Evolutionary conservation across 2,113 vertebrate genomes (phyloP), one percentile per base, ranked within the genome.

Genomic region (Taurulus bubalis): DNA sequence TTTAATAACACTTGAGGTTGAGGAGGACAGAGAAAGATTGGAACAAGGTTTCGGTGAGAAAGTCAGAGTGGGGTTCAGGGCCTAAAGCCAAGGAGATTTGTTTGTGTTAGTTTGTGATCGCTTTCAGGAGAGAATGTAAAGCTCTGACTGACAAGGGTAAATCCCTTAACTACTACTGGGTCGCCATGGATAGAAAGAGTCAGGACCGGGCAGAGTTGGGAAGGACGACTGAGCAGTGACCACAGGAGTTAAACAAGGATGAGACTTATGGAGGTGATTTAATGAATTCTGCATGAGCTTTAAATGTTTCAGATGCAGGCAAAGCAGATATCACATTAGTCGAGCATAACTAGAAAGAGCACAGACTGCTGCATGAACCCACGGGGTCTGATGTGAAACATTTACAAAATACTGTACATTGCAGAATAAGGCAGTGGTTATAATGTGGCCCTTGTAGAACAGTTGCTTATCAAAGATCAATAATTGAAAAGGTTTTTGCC

Each of bases 231-330:
- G 16, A 59, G 6, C 36, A 28, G 16, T 22, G 38, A 59, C 36
- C 16, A 20, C 53, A 15, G 24, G 16, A 47, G 1, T n/a, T 20
- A 45, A 30, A 60, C 55, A 16, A 47, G 28, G 38, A 45, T 26
- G 22, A 12, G 55, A 45, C 45, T 7, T 47, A 47, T n/a, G 56
- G 71, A 49, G 56, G 20, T 10, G 26, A 59, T 73, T 22, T 56
- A 20, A 55, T 66, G 11, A 64, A 56, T 76, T 66, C 62, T n/a
- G 15, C 73, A 40, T 22, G 32, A 66, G 38, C 26, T 45, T 20
- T 3, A 28, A 22, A 36, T 42, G 38, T 47, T 77, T 40, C 18
- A 55, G 10, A 34, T 47, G 20, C 14, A 32, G 49, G 16, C 16
- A 22, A 32, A 53, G n/a, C 15, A 38, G 40, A 45, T 45, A 14